phyloP scores from a whole-genome alignment of 2,113 vertebrate genomes.

The Geococcyx californianus region DNA sequence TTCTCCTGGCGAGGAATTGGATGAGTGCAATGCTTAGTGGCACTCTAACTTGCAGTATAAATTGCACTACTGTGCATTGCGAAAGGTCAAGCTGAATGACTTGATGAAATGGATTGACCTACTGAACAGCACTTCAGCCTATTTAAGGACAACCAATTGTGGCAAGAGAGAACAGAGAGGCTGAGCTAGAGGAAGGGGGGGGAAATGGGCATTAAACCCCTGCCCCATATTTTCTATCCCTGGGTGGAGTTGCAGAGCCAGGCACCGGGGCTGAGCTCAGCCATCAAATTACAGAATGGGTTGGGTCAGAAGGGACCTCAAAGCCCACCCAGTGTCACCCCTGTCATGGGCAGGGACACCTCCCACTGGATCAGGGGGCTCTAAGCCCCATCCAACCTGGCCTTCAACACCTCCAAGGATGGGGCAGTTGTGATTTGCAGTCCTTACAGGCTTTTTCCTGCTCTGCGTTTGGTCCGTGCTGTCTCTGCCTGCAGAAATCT shows the following conservation, averaged over 20 bases:
- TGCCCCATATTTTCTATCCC: slow-evolving; percentile 56
- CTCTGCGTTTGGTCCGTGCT: background rate
- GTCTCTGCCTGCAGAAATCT: background rate
- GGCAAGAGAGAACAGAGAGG: background rate
- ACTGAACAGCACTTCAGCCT: slow-evolving; percentile 80
- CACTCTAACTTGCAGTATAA: slow-evolving; percentile 76
- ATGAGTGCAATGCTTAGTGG: background rate
- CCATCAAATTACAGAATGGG: too few relatives aligned
- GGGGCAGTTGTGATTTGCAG: too few relatives aligned
- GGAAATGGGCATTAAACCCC: background rate
- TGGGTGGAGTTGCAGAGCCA: too few relatives aligned
- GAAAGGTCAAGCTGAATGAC: slow-evolving; percentile 81
- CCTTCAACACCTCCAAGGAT: too few relatives aligned
- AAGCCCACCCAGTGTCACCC: too few relatives aligned
- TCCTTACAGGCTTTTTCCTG: background rate
- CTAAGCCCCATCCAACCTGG: too few relatives aligned
- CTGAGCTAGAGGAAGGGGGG: background rate
- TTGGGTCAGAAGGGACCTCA: too few relatives aligned
- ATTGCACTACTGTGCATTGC: slow-evolving; percentile 76
- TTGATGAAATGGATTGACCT: slow-evolving; percentile 81
- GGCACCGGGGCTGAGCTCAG: background rate
- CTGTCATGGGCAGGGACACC: too few relatives aligned
- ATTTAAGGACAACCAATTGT: slow-evolving; percentile 79
- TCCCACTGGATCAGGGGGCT: too few relatives aligned
- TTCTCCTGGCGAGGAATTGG: background rate